These are phyloP conservation scores for Drosophila dives DNA, from an alignment of 2,888 invertebrate species.

Conservation along the genomic window DNA sequence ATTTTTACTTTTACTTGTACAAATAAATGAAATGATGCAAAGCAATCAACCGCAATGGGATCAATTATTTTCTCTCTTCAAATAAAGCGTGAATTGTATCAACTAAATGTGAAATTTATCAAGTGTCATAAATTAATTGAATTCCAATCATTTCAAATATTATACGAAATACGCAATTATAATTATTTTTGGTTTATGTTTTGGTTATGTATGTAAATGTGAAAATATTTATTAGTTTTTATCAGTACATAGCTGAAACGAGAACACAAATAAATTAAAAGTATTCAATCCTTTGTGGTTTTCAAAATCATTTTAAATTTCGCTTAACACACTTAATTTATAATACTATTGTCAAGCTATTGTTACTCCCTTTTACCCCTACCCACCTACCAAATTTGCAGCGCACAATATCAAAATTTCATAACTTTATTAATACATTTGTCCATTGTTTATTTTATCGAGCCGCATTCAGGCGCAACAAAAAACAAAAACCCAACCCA, in stretches of 20 bases:
- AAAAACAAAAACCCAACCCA: constrained; percentile 50
- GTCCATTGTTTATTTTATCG: constrained; percentile 63
- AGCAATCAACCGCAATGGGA: constrained; percentile 50
- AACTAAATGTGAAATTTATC: constrained; percentile 29
- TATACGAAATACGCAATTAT: neutral
- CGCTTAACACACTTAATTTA: constrained; percentile 10
- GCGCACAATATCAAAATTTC: constrained; percentile 59
- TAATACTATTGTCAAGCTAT: constrained; percentile 11
- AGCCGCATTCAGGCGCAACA: constrained; percentile 73
- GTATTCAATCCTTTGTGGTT: neutral
- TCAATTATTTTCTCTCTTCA: constrained; percentile 17
- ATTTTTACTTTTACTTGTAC: constrained; percentile 62
- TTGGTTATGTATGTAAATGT: neutral
- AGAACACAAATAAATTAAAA: neutral
- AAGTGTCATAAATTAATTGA: constrained; percentile 27
- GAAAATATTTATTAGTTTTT: neutral
- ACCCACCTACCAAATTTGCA: constrained; percentile 1
- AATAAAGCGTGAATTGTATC: constrained; percentile 48
- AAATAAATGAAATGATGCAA: constrained; percentile 19
- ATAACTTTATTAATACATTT: constrained; percentile 78
- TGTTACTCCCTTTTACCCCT: neutral
- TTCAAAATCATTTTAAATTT: constrained; percentile 5
- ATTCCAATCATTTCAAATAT: neutral
- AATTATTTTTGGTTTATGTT: neutral
- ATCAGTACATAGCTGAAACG: neutral